Evolutionary conservation across 2,888 invertebrate species (phyloP).

Genomic region (Carpatolechia fugitivella): DNA sequence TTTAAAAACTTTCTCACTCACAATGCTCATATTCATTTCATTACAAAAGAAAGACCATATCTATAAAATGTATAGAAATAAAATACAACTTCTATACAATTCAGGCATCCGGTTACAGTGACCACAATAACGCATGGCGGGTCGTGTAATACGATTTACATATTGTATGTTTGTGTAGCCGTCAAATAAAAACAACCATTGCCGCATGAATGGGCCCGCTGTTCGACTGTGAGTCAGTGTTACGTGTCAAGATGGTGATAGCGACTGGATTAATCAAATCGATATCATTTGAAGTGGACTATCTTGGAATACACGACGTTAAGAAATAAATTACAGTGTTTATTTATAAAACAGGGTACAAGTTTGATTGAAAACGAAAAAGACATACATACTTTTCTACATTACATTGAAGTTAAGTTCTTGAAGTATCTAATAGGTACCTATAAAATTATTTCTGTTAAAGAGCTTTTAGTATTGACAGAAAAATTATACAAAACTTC

Average conservation of each 20-base stretch:
- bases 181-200: conserved; percentile 64
- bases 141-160: conserved; percentile 32
- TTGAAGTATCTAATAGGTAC: too few species aligned
- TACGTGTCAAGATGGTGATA: conserved; percentile 37
- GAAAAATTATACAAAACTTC: too few species aligned
- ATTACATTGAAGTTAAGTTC: too few species aligned
- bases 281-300: not conserved
- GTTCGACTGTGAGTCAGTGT: conserved; percentile 48
- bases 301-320: not conserved
- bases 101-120: conserved; percentile 16
- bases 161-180: conserved; percentile 42
- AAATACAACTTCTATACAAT: conserved; percentile 8
- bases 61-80: conserved; percentile 10
- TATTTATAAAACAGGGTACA: too few species aligned
- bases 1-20: not conserved
- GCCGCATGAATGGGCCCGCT: conserved; percentile 67
- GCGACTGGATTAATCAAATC: conserved; percentile 17
- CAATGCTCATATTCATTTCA: conserved; percentile 10
- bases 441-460: too few species aligned
- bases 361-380: too few species aligned
- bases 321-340: too few species aligned
- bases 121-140: conserved; percentile 19
- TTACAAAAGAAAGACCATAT: conserved; percentile 5
- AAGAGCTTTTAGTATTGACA: too few species aligned
- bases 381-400: too few species aligned